phyloP scores from a whole-genome alignment of 2,888 invertebrate genomes.

The Volucella inflata region DNA sequence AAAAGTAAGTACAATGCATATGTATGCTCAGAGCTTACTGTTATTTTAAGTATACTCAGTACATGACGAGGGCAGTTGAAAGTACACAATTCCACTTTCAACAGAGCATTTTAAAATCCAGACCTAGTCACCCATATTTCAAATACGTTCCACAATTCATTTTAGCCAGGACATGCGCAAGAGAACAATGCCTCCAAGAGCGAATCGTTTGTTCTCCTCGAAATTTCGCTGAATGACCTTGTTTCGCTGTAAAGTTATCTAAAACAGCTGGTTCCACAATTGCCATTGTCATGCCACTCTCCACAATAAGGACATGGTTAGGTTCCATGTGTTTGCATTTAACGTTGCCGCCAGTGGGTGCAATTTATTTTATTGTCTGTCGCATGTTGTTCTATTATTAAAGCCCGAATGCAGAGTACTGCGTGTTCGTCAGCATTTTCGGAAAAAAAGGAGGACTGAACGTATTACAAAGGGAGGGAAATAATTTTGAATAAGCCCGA shows the following conservation, averaged over 20 bases:
- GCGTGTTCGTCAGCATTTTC: conserved; percentile 10
- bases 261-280: conserved; percentile 65
- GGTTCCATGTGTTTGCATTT: conserved; percentile 44
- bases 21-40: not conserved
- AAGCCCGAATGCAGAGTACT: conserved; percentile 10
- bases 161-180: conserved; percentile 37
- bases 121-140: conserved; percentile 58
- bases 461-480: conserved; percentile 3
- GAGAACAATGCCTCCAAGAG: not conserved
- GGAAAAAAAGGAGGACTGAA: not conserved
- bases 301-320: conserved; percentile 22
- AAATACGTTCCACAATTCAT: conserved; percentile 62
- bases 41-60: conserved; percentile 3
- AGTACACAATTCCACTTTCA: conserved; percentile 36
- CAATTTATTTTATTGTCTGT: conserved; percentile 64
- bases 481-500: conserved; percentile 24
- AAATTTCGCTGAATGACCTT: conserved; percentile 57
- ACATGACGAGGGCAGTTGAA: conserved; percentile 34
- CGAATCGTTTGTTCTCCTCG: not conserved
- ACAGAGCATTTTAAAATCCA: conserved; percentile 18
- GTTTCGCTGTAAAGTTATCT: conserved; percentile 17
- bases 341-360: conserved; percentile 40
- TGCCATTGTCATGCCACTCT: conserved; percentile 36
- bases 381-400: conserved; percentile 45
- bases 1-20: too few relatives aligned